These are phyloP conservation scores for Troglohyphantes excavatus DNA, from an alignment of 2,888 invertebrate species.

Conservation along the genomic window DNA sequence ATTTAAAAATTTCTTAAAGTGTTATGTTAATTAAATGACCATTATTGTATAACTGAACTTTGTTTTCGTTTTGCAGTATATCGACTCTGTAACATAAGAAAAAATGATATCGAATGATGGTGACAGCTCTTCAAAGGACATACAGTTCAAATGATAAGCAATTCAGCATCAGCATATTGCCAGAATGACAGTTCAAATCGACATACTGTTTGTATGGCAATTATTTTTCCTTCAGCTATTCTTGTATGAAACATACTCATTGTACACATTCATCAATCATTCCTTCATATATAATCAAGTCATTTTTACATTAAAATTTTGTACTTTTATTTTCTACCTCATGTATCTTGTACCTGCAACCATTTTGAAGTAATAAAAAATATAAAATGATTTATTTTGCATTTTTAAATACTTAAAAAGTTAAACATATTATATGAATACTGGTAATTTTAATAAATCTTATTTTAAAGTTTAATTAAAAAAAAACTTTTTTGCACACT, in stretches of 20 bases:
- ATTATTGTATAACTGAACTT: background rate
- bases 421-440: too few relatives aligned
- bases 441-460: too few relatives aligned
- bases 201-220: background rate
- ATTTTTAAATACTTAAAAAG: too few relatives aligned
- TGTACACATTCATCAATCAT: background rate
- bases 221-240: background rate
- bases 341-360: background rate
- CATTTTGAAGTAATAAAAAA: background rate
- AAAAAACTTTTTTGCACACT: too few relatives aligned
- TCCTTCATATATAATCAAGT: background rate
- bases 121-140: too few relatives aligned
- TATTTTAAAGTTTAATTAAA: too few relatives aligned
- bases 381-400: too few relatives aligned
- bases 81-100: background rate
- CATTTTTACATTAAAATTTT: background rate
- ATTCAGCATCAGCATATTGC: too few relatives aligned
- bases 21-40: too few relatives aligned
- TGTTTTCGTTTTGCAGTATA: too few relatives aligned
- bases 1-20: too few relatives aligned
- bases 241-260: background rate
- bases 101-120: background rate
- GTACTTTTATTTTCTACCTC: conserved; percentile 5
- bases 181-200: background rate
- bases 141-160: too few relatives aligned